Base-by-base conservation (phyloP, 2,888 invertebrate genomes). In the Parnassius glacialis region DNA sequence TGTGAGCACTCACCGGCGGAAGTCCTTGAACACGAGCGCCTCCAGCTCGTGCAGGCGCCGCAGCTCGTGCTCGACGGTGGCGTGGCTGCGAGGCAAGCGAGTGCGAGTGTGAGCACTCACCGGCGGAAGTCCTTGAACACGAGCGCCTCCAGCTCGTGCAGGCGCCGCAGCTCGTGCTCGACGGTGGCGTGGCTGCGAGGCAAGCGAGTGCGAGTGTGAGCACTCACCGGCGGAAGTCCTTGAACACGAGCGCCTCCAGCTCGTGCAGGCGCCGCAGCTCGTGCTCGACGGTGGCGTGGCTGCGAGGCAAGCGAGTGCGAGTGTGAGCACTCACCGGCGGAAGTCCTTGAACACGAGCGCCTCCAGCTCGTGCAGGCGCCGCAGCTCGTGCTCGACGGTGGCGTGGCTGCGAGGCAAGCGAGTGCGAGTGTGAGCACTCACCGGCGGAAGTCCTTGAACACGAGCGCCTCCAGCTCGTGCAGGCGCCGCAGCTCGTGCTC, bases 91-190 rank as follows among this genome's bases (percentile, higher is more conserved):
- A 20, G 20, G 20, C 1, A 2, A 1, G 16, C 2, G 20, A 20
- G 20, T 20, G 20, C 20, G 20, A 20, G 20, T 20, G 20, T 2
- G 20, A 20, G 20, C 20, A 20, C 20, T 43, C 43, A 94, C 94
- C 95, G 93, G 67, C 97, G 92, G 80, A 98, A 98, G 86, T 98
- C 61, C 52, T 61, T 61, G 57, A 57, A 57, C 3, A 98, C 96
- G 77, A 98, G 94, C 10, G 97, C 96, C 90, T 99, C 99, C 45
- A 99, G 85, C 78, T 98, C 98, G 69, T 98, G 97, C 61, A 99
- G 89, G 65, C 98, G 93, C 73, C 96, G 95, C 92, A 97, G 95
- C 90, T 99, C 99, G 73, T 96, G 94, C 74, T 99, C 98, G 61
- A 99, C 96, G 3, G 97, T 97, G 52, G 95, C 94, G 74, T 97